phyloP scores from a whole-genome alignment of 2,888 invertebrate species.

The Eulithis testata region DNA sequence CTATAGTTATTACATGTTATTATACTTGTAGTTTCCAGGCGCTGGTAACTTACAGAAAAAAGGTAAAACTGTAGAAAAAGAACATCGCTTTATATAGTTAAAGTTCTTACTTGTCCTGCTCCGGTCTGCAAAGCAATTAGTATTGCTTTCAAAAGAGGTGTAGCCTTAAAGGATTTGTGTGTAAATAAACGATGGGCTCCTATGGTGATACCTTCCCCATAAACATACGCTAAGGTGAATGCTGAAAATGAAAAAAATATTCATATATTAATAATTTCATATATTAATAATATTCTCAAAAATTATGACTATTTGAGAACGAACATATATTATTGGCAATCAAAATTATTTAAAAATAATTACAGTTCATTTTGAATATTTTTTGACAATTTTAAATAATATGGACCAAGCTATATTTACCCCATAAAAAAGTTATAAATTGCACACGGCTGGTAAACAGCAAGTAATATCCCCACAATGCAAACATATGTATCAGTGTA shows the following conservation, averaged over 20 bases:
- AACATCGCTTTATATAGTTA: no score
- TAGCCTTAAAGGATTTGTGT: conserved; percentile 91
- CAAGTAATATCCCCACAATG: conserved; percentile 6
- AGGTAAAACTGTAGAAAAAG: no score
- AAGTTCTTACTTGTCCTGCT: conserved; percentile 85
- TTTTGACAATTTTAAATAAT: no score
- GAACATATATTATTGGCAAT: no score
- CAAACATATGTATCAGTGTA: conserved; percentile 72
- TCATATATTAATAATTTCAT: no score
- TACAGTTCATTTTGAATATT: no score
- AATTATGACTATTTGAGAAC: no score
- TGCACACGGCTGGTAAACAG: not conserved
- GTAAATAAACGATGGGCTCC: conserved; percentile 93
- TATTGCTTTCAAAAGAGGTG: conserved; percentile 83
- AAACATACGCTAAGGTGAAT: not conserved
- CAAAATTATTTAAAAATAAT: no score
- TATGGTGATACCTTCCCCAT: conserved; percentile 78
- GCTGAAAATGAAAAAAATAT: not conserved
- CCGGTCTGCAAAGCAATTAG: conserved; percentile 87
- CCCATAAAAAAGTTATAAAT: conserved; percentile 10
- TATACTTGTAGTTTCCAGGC: no score
- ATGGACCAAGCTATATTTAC: conserved; percentile 5
- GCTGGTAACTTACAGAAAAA: no score
- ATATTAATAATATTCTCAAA: no score
- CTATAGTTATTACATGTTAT: no score